Percentiles rank a stretch among this genome's conserved stretches.
phyloP scores from a whole-genome alignment of 2,888 invertebrate species.

The Timandra comae region DNA sequence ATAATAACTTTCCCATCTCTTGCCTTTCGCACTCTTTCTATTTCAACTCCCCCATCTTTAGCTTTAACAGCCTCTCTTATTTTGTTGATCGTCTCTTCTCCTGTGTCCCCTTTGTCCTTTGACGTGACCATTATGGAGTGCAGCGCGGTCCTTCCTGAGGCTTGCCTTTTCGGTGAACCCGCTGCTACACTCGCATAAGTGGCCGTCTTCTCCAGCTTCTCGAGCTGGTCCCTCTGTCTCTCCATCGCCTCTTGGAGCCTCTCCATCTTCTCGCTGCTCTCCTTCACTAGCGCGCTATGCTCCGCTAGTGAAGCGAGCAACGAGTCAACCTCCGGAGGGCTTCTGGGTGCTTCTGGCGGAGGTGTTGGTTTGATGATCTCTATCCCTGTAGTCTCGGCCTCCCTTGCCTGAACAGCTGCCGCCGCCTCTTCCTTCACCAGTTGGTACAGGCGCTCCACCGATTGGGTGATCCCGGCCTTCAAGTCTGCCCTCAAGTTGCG shows the following conservation, averaged over 20 bases:
- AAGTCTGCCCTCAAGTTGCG: constrained; percentile 4
- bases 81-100: constrained; percentile 1
- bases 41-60: constrained; percentile 1
- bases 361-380: background rate
- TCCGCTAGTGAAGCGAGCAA: background rate
- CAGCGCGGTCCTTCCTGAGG: background rate
- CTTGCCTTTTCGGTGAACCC: background rate
- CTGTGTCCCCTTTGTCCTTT: constrained; percentile 1
- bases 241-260: background rate
- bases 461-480: background rate
- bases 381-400: too few species aligned
- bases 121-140: constrained; percentile 3
- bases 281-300: background rate
- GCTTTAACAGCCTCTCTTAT: constrained; percentile 6
- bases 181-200: background rate
- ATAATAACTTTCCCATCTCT: constrained; percentile 7
- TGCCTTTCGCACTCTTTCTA: constrained; percentile 4
- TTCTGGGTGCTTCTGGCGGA: background rate
- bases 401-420: background rate
- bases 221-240: background rate
- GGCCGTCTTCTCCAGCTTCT: too few species aligned
- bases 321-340: background rate
- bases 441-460: constrained; percentile 5
- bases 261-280: background rate
- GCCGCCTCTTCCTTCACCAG: constrained; percentile 9